Conservation (phyloP, 1,140 invertebrate genomes). For the Chelonus insularis region DNA sequence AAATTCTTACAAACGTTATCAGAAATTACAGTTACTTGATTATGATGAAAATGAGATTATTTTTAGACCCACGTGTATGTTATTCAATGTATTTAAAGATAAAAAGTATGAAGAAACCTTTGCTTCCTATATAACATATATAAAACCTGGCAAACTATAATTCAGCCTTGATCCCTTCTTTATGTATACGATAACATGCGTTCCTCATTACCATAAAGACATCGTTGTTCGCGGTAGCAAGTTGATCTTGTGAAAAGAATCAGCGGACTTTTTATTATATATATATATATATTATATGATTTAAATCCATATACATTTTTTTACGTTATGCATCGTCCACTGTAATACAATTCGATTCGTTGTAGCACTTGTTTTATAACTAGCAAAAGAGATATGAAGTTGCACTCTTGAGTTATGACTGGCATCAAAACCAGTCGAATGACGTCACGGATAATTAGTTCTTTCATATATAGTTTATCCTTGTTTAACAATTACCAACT, state of each 20-base stretch:
- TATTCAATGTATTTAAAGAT: too few relatives aligned
- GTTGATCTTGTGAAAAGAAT: conserved; percentile 6
- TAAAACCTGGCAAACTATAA: background rate
- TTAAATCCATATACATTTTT: background rate
- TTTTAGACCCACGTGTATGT: too few relatives aligned
- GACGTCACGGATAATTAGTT: conserved; percentile 59
- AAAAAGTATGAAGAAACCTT: too few relatives aligned
- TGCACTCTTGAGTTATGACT: background rate
- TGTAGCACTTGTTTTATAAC: background rate
- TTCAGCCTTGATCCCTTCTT: conserved; percentile 21
- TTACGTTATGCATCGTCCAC: background rate
- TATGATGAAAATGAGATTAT: too few relatives aligned
- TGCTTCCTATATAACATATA: too few relatives aligned
- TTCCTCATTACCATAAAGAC: conserved; percentile 23
- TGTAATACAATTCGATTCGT: background rate
- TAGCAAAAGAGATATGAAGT: background rate
- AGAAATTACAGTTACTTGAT: too few relatives aligned
- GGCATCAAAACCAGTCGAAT: conserved; percentile 50
- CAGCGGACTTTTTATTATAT: background rate
- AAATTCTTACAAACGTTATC: background rate
- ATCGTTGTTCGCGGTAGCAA: background rate
- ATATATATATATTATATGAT: background rate
- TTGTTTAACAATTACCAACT: background rate
- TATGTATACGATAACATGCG: conserved; percentile 13
- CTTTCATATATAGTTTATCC: conserved; percentile 42